Conservation (phyloP, 2,113 vertebrate genomes). For the Nannobrachium achirus region DNA sequence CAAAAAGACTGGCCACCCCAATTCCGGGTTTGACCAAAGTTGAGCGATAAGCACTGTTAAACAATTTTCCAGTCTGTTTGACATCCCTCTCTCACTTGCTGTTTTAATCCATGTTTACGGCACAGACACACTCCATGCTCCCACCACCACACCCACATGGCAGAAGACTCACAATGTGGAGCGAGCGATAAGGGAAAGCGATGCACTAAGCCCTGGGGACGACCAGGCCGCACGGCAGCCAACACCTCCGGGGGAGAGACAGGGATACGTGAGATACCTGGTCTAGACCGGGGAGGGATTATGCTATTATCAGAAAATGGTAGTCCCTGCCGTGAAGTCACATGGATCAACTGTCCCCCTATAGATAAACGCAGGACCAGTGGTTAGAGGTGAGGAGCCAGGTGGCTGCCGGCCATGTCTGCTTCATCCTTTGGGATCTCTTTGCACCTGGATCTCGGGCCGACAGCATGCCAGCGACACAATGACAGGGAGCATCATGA, state of each 20-base stretch:
- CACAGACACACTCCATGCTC: conserved; percentile 22
- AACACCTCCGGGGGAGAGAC: conserved; percentile 52
- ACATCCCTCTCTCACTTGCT: conserved; percentile 30
- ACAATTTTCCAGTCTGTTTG: conserved; percentile 5
- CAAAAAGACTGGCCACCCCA: no score
- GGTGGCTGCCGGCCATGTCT: conserved; percentile 29
- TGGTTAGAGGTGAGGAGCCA: conserved; percentile 45
- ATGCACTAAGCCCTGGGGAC: conserved; percentile 47
- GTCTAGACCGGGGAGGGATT: conserved; percentile 55
- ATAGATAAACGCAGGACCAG: conserved; percentile 39
- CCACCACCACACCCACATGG: conserved; percentile 2
- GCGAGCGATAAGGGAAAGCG: conserved; percentile 59
- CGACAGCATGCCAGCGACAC: conserved; percentile 18
- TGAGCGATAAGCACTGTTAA: conserved; percentile 1
- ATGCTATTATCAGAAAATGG: conserved; percentile 67
- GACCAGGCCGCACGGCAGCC: conserved; percentile 29
- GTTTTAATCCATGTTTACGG: conserved; percentile 37
- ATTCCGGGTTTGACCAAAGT: conserved; percentile 1
- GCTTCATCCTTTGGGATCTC: conserved; percentile 46
- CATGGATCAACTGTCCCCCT: conserved; percentile 41
- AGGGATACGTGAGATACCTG: conserved; percentile 48
- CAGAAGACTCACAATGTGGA: conserved; percentile 64
- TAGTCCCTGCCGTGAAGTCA: conserved; percentile 52
- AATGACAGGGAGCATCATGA: conserved; percentile 18
- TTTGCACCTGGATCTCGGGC: conserved; percentile 48